A percentile compares a stretch with the other conserved stretches of the same genome.
Evolutionary conservation across 2,797 vertebrate species (phyloP).

Genomic region (Hippocampus kuda): DNA sequence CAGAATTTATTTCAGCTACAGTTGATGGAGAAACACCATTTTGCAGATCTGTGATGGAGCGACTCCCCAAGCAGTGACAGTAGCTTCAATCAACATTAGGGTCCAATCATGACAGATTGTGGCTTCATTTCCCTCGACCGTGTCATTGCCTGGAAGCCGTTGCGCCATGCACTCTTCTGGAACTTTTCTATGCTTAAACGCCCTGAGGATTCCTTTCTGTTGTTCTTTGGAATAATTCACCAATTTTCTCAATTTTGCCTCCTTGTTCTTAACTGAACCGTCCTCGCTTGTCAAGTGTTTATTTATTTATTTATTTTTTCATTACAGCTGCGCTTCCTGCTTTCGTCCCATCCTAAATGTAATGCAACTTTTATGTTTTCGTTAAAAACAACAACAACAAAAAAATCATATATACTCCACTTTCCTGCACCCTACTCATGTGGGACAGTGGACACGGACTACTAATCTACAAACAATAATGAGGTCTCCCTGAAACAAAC

Average conservation of each 20-base stretch:
- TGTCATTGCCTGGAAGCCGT: not conserved
- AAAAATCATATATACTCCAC: not conserved
- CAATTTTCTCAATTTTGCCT: not conserved
- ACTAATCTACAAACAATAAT: slow-evolving; percentile 44
- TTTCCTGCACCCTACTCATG: not conserved
- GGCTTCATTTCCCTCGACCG: not conserved
- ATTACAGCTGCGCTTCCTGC: not conserved
- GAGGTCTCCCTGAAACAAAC: slow-evolving; percentile 33
- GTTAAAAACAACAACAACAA: too few relatives aligned
- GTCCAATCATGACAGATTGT: too few relatives aligned
- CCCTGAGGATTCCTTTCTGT: not conserved
- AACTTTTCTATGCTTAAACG: not conserved
- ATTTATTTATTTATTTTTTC: not conserved
- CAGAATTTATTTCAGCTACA: too few relatives aligned
- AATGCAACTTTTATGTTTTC: not conserved
- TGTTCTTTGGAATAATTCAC: not conserved
- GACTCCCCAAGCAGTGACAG: too few relatives aligned
- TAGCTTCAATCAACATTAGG: too few relatives aligned
- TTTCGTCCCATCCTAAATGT: not conserved
- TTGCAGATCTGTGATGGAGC: too few relatives aligned
- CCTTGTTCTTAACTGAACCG: not conserved
- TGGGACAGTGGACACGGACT: slow-evolving; percentile 13
- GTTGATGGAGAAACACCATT: too few relatives aligned
- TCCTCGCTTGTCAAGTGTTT: too few relatives aligned
- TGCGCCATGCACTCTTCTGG: not conserved